Percentiles rank a stretch among this genome's conserved stretches.
phyloP scores from a whole-genome alignment of 2,797 vertebrate species.

The Lagorchestes hirsutus region DNA sequence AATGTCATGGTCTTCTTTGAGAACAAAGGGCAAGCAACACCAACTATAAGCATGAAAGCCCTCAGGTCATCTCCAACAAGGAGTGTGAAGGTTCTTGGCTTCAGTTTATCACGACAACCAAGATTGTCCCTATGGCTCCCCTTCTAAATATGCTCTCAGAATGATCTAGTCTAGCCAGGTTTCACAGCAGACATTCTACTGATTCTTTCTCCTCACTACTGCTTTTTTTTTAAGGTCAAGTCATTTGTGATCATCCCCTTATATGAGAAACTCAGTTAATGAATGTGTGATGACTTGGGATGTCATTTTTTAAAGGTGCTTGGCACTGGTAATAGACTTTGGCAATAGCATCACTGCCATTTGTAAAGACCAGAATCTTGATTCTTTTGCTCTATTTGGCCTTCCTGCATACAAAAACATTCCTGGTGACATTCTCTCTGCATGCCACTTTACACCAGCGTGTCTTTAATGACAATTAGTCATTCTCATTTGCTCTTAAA shows the following conservation, averaged over 20 bases:
- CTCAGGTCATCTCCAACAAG: background rate
- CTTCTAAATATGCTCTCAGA: background rate
- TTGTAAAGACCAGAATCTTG: background rate
- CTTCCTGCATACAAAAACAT: background rate
- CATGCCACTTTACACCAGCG: constrained; percentile 46
- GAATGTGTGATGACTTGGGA: constrained; percentile 35
- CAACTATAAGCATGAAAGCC: background rate
- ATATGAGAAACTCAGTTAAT: constrained; percentile 29
- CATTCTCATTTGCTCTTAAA: constrained; percentile 8
- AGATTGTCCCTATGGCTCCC: background rate
- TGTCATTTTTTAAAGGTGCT: constrained; percentile 10
- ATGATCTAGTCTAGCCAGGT: background rate
- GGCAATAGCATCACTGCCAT: background rate
- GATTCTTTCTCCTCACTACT: background rate
- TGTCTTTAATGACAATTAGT: constrained; percentile 54
- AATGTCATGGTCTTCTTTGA: too few relatives aligned
- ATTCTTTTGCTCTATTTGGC: background rate
- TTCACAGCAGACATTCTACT: background rate
- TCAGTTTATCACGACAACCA: background rate
- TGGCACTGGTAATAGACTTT: background rate
- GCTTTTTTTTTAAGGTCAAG: background rate
- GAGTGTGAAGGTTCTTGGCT: background rate
- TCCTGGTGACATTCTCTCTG: constrained; percentile 62
- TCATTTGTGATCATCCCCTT: background rate
- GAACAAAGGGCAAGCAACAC: too few relatives aligned